phyloP scores from a whole-genome alignment of 2,797 vertebrate species.

The Schizopygopsis pylzovi region DNA sequence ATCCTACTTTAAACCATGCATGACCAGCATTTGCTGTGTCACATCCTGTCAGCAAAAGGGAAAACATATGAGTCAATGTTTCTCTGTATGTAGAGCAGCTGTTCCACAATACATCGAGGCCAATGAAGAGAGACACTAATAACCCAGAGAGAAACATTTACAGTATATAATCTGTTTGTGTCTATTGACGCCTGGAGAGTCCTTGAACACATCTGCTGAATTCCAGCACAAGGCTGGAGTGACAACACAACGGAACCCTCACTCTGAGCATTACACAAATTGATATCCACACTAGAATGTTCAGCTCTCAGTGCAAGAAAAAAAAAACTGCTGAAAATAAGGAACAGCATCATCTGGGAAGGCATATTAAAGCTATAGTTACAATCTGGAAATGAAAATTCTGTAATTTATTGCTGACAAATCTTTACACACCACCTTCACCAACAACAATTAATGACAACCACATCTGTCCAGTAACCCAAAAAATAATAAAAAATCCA shows the following conservation, averaged over 20 bases:
- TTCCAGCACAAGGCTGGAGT: conserved; percentile 9
- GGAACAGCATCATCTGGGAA: not conserved
- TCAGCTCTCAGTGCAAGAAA: not conserved
- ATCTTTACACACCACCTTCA: not conserved
- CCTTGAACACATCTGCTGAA: conserved; percentile 28
- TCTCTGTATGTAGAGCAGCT: conserved; percentile 29
- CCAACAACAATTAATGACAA: not conserved
- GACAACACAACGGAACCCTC: conserved; percentile 1
- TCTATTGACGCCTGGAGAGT: conserved; percentile 32
- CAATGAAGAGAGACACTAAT: conserved; percentile 39
- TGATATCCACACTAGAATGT: conserved; percentile 19
- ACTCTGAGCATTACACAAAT: conserved; percentile 4
- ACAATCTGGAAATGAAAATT: not conserved
- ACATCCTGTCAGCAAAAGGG: conserved; percentile 30
- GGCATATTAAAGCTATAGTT: not conserved
- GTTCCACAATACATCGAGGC: conserved; percentile 30
- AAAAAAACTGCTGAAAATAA: not conserved
- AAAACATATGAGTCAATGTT: conserved; percentile 45
- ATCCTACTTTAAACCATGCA: not conserved
- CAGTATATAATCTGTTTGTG: conserved; percentile 49
- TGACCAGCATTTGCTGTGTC: conserved; percentile 27
- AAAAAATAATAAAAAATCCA: not conserved
- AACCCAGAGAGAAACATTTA: conserved; percentile 45
- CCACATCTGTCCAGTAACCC: too few species aligned
- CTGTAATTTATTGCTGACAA: not conserved